Evolutionary conservation across 2,888 invertebrate genomes (phyloP), one percentile per base, ranked within the genome.

Genomic region (Netelia virgata): DNA sequence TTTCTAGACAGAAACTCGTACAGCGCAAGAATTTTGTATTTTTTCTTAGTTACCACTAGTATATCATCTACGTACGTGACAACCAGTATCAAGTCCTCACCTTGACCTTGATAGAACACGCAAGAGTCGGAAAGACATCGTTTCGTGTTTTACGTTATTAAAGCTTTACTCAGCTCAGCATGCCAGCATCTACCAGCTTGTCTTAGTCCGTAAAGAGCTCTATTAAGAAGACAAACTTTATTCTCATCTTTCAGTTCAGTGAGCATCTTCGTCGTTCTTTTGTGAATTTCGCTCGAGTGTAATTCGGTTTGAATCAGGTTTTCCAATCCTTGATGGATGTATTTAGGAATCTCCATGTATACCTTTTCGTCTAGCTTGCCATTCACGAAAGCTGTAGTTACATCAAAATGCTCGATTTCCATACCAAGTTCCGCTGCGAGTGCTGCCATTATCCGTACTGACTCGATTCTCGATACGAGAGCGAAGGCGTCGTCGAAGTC

Each of bases 61-160:
- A 90, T 87, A 50, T 90, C 89, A 55, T 91, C 88, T 2, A 90
- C 90, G 1, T 5, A 5, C 28, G 28, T 28, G 28, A 28, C 28
- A 28, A 3, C 28, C 28, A 28, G 28, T 28, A 28, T 28, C 28
- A 28, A 5, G 5, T 28, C 28, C 28, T 28, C 28, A 5, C 28
- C 28, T 28, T 28, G 28, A 28, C 28, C 28, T 3, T 28, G 28
- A 5, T 28, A 28, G 28, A 28, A 28, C 5, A 28, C 28, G 28
- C 28, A 28, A 28, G 28, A 5, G 28, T 28, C 28, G 0, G 28
- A 5, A 28, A 5, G 6, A 28, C 28, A 28, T 5, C 28, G 28
- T 28, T 28, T 28, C 28, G 5, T 28, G 5, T 28, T 28, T 2
- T 28, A 28, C 28, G 28, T 28, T 28, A 28, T 28, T 28, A 3